Percentiles rank a stretch among this genome's conserved stretches.
These are phyloP conservation scores for Neoaliturus tenellus DNA, from an alignment of 2,888 invertebrate species.

Conservation along the genomic window DNA sequence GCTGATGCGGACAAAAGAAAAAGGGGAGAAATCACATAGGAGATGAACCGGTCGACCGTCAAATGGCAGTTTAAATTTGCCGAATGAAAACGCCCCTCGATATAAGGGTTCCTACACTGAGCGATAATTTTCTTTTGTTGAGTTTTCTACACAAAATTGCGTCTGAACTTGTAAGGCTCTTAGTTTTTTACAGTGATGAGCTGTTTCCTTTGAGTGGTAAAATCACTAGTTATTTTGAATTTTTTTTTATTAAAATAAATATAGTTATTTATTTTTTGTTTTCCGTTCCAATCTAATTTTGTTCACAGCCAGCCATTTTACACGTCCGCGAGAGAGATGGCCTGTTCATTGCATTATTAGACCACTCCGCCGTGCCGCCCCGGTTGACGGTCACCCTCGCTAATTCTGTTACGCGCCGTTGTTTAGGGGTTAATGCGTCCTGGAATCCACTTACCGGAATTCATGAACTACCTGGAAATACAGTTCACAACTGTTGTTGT, in stretches of 20 bases:
- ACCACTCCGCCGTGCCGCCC: not conserved
- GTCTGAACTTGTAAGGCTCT: no score
- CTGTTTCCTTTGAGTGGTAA: no score
- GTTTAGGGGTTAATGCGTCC: not conserved
- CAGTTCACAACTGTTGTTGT: no score
- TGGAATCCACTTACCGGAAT: not conserved
- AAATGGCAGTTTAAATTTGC: conserved; percentile 30
- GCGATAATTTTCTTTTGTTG: not conserved
- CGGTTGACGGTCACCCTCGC: not conserved
- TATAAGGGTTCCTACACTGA: not conserved
- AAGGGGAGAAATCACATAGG: conserved; percentile 24
- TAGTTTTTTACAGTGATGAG: no score
- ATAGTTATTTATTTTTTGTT: no score
- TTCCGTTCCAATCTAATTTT: no score
- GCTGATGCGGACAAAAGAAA: not conserved
- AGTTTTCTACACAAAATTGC: no score
- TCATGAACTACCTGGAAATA: no score
- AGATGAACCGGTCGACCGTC: conserved; percentile 7
- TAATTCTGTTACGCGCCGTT: not conserved
- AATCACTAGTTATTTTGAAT: no score
- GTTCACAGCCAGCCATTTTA: no score
- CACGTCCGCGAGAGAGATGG: not conserved
- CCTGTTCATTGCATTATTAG: not conserved
- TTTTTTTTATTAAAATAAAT: no score
- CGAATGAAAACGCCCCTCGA: not conserved